Evolutionary conservation across 1,140 invertebrate genomes (phyloP).

Genomic region (Bombus haemorrhoidalis): DNA sequence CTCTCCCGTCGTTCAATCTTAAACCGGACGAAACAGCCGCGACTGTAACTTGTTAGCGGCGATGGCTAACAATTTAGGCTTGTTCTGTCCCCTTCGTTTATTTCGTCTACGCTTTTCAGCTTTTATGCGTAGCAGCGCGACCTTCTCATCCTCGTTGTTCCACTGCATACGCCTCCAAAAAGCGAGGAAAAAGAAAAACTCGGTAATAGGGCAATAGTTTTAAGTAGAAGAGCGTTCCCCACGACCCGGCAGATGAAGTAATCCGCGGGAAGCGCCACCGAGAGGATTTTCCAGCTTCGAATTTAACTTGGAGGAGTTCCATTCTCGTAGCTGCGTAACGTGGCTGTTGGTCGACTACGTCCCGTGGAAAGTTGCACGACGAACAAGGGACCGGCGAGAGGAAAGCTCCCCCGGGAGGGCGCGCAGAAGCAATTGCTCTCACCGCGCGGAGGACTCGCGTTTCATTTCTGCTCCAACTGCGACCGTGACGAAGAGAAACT

Average conservation of each 20-base stretch:
- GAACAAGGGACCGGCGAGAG: not conserved
- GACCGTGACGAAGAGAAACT: conserved; percentile 31
- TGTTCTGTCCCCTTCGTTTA: not conserved
- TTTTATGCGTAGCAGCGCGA: too few relatives aligned
- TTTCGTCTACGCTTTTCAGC: too few relatives aligned
- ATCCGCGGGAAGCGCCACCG: not conserved
- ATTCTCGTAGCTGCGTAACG: not conserved
- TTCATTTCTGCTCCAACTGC: conserved; percentile 54
- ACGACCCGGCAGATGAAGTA: not conserved
- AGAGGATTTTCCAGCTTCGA: not conserved
- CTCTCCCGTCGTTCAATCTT: too few relatives aligned
- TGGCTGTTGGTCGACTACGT: not conserved
- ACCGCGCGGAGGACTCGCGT: conserved; percentile 48
- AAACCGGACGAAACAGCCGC: too few relatives aligned
- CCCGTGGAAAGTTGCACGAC: conserved; percentile 15
- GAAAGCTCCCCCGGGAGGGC: conserved; percentile 35
- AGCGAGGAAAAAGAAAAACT: too few relatives aligned
- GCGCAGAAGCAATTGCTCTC: conserved; percentile 63
- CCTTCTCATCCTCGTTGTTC: not conserved
- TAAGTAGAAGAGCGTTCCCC: not conserved
- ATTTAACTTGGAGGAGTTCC: conserved; percentile 8
- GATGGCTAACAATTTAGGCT: too few relatives aligned
- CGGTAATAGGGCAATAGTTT: too few relatives aligned
- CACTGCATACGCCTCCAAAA: too few relatives aligned
- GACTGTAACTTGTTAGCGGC: too few relatives aligned